Percentiles rank a stretch among this genome's conserved stretches.
These are phyloP conservation scores for Latrodectus hesperus DNA, from an alignment of 2,888 invertebrate genomes.

Conservation along the genomic window DNA sequence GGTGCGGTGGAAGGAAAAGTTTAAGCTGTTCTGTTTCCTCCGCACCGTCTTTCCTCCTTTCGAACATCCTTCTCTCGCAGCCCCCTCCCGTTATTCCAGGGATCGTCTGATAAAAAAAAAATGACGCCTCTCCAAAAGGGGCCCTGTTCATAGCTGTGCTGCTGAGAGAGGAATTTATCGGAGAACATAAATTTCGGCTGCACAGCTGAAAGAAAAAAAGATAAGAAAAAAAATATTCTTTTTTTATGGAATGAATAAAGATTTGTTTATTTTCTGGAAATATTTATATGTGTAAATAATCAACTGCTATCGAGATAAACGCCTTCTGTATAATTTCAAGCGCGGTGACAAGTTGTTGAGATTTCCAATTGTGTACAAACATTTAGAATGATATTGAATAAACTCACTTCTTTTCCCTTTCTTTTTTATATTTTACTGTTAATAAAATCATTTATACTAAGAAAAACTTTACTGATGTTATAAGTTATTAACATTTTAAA, in stretches of 20 bases:
- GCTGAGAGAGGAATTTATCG: neutral
- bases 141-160: conserved; percentile 38
- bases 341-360: too few species aligned
- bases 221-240: neutral
- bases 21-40: conserved; percentile 21
- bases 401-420: too few species aligned
- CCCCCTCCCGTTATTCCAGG: conserved; percentile 18
- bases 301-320: neutral
- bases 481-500: too few species aligned
- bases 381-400: too few species aligned
- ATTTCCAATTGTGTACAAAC: too few species aligned
- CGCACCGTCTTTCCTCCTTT: neutral
- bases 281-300: neutral
- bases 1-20: conserved; percentile 33
- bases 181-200: neutral
- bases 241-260: neutral
- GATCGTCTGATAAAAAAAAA: conserved; percentile 5
- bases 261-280: neutral
- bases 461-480: too few species aligned
- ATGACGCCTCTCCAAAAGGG: conserved; percentile 29
- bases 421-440: too few species aligned
- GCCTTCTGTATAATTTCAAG: too few species aligned
- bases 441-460: too few species aligned
- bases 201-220: too few species aligned
- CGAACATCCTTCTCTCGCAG: neutral